A percentile compares a stretch with the other conserved stretches of the same genome.
These are phyloP conservation scores for Chelonoidis abingdonii DNA, from an alignment of 2,113 vertebrate species.

Conservation along the genomic window DNA sequence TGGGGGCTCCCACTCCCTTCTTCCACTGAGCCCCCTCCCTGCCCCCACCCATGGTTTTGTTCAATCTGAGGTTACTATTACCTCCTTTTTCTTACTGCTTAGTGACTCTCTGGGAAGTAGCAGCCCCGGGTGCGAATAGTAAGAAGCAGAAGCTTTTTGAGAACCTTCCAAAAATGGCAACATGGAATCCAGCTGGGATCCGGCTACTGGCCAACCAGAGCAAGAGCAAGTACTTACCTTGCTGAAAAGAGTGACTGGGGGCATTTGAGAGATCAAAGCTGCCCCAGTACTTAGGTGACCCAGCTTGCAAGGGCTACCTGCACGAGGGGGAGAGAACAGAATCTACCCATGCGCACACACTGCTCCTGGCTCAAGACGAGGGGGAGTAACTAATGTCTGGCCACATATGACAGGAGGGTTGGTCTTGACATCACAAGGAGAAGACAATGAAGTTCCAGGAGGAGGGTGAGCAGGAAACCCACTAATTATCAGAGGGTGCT, in stretches of 20 bases:
- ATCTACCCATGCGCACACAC: background rate
- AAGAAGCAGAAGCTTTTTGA: background rate
- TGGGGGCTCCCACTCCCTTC: too few relatives aligned
- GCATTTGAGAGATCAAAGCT: background rate
- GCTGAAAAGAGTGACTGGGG: background rate
- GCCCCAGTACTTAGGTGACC: background rate
- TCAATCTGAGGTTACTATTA: fast-evolving
- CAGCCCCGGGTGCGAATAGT: fast-evolving
- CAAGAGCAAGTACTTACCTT: background rate
- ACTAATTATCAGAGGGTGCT: background rate
- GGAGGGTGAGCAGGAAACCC: background rate
- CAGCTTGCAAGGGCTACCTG: background rate
- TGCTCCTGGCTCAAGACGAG: background rate
- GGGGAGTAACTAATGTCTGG: background rate
- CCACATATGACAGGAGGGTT: background rate
- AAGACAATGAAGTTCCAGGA: background rate
- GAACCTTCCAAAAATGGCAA: background rate
- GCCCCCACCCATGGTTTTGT: background rate
- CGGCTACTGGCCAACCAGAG: background rate
- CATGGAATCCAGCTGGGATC: background rate
- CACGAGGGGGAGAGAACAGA: too few relatives aligned
- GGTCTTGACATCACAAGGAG: background rate
- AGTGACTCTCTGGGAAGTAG: background rate
- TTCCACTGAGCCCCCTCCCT: background rate
- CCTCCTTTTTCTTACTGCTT: background rate